These are phyloP conservation scores for Melanostoma mellinum DNA, from an alignment of 2,888 invertebrate genomes.

Conservation along the genomic window DNA sequence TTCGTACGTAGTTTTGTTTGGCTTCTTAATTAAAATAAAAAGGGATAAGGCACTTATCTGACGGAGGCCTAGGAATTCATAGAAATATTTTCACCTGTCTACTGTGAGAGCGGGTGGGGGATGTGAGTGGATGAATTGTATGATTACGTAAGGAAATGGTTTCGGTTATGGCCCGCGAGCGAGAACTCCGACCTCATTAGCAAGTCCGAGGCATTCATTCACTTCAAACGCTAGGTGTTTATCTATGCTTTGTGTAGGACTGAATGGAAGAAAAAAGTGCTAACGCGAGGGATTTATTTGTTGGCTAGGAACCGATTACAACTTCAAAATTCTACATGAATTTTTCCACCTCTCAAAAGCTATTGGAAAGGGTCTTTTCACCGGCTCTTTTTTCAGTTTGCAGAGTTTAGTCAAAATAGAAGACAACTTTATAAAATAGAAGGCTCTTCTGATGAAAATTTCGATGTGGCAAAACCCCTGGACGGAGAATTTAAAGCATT, in stretches of 20 bases:
- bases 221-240: background rate
- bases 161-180: background rate
- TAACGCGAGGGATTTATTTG: no score
- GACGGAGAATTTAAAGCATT: no score
- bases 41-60: slow-evolving; percentile 19
- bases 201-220: background rate
- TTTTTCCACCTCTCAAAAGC: no score
- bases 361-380: no score
- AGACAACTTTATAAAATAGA: no score
- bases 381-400: no score
- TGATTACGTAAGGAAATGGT: slow-evolving; percentile 1
- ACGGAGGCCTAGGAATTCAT: slow-evolving; percentile 19
- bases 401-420: no score
- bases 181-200: background rate
- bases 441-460: no score
- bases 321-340: no score
- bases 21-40: slow-evolving; percentile 70
- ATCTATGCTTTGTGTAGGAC: background rate
- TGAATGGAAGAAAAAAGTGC: background rate
- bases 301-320: no score
- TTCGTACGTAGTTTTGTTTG: slow-evolving; percentile 63
- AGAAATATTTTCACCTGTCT: background rate
- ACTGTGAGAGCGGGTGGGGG: no score
- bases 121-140: background rate
- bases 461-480: no score